Evolutionary conservation across 2,888 invertebrate species (phyloP).

Genomic region (Drosophila mimica): DNA sequence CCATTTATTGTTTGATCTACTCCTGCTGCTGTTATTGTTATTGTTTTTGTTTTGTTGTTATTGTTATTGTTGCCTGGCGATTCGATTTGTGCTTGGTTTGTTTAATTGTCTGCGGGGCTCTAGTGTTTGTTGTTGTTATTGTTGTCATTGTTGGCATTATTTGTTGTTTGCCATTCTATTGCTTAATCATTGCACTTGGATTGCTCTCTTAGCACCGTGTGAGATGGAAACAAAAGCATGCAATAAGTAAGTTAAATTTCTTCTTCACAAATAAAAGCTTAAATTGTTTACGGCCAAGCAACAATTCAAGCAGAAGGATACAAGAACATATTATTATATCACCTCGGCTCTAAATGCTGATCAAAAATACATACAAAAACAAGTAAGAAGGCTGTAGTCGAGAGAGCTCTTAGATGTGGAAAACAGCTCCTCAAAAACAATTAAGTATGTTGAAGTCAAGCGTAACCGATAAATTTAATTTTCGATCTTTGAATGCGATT

Average conservation of each 20-base stretch:
- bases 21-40: constrained; percentile 21
- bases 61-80: constrained; percentile 30
- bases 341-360: background rate
- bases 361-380: background rate
- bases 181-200: background rate
- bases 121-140: constrained; percentile 35
- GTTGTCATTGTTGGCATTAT: constrained; percentile 8
- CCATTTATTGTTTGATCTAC: constrained; percentile 61
- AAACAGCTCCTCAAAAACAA: background rate
- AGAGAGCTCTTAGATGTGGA: background rate
- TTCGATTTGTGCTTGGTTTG: constrained; percentile 40
- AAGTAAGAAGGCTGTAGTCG: background rate
- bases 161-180: background rate
- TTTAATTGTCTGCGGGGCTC: constrained; percentile 42
- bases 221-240: background rate
- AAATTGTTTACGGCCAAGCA: too few relatives aligned
- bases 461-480: background rate
- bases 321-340: background rate
- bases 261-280: background rate
- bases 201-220: background rate
- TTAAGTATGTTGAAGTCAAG: background rate
- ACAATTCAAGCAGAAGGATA: background rate
- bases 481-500: background rate
- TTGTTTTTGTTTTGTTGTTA: background rate
- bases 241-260: background rate